Base-by-base conservation (phyloP, 2,888 invertebrate genomes). In the Drosophila tanythrix region DNA sequence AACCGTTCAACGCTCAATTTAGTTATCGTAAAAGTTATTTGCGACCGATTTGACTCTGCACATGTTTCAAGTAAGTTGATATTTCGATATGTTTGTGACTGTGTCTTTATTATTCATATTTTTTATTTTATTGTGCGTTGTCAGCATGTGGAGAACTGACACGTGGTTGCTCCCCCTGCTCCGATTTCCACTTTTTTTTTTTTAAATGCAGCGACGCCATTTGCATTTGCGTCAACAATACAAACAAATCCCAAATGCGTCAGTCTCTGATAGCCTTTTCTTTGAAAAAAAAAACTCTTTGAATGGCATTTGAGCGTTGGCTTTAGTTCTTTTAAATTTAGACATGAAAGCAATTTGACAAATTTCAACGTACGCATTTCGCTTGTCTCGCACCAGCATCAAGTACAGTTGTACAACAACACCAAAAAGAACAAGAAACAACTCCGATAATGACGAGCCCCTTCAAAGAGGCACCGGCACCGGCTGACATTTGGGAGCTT, bases 51-150 rank as follows among this genome's bases (percentile, higher is more conserved):
- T 71, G 65, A 58, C 50, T 65, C 67, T 75, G 76, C 84, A 76
- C 89, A 83, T 86, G 90, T 86, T 83, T 83, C 69, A 90, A 72
- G 85, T 86, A 86, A 86, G 85, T 86, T 70, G 36, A 52, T 67
- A 65, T 52, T 63, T 38, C 11, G 36, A 51, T 50, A 13, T 52
- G 21, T 36, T 27, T 60, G 43, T 31, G 33, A 29, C 25, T 46
- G 4, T 40, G 48, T 31, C 27, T 48, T 29, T 53, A n/a, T 27
- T 62, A 66, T 48, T 70, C 21, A 55, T 27, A 33, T 68, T 65
- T 46, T 27, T 43, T 70, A 50, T 62, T 68, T 31, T 29, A 58
- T 52, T 27, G 81, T 83, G 81, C 66, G 53, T 25, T 67, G 57
- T 53, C 76, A 80, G 59, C 69, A 76, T 58, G 53, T 62, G 63